Evolutionary conservation across 2,888 invertebrate species (phyloP).

Genomic region (Augochlorella aurata): DNA sequence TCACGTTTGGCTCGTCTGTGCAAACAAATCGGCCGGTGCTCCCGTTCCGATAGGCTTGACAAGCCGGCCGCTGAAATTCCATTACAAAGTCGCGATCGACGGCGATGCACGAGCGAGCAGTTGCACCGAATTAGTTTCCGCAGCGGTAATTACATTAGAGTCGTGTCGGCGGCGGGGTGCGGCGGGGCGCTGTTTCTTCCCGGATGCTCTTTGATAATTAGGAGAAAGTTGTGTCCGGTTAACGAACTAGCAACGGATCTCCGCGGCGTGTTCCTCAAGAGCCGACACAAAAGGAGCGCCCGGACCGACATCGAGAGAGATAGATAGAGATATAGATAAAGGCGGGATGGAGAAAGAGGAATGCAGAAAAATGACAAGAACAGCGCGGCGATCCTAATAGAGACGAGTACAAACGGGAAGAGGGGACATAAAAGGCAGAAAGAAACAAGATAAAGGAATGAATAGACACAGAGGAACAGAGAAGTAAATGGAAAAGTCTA

Average conservation of each 20-base stretch:
- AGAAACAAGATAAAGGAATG: conserved; percentile 14
- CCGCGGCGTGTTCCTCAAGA: conserved; percentile 18
- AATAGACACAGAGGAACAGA: conserved; percentile 21
- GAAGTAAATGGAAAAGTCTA: conserved; percentile 2
- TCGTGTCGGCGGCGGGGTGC: conserved; percentile 13
- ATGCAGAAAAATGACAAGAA: not conserved
- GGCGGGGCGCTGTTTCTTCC: conserved; percentile 36
- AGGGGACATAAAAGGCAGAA: not conserved
- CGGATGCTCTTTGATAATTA: conserved; percentile 60
- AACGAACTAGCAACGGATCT: conserved; percentile 42
- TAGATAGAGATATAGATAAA: too few species aligned
- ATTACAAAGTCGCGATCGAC: conserved; percentile 35
- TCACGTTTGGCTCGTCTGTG: conserved; percentile 9
- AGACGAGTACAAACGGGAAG: not conserved
- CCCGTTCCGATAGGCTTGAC: conserved; percentile 10
- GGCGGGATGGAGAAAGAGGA: not conserved
- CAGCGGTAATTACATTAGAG: conserved; percentile 50
- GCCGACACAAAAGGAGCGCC: conserved; percentile 13
- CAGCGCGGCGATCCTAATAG: not conserved
- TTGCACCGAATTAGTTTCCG: conserved; percentile 43
- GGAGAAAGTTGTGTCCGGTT: conserved; percentile 53
- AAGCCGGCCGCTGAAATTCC: conserved; percentile 18
- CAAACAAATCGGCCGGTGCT: conserved; percentile 1
- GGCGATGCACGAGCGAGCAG: conserved; percentile 23
- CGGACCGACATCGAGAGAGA: too few species aligned